Evolutionary conservation across 2,888 invertebrate species (phyloP).

Genomic region (Furcula furcula): DNA sequence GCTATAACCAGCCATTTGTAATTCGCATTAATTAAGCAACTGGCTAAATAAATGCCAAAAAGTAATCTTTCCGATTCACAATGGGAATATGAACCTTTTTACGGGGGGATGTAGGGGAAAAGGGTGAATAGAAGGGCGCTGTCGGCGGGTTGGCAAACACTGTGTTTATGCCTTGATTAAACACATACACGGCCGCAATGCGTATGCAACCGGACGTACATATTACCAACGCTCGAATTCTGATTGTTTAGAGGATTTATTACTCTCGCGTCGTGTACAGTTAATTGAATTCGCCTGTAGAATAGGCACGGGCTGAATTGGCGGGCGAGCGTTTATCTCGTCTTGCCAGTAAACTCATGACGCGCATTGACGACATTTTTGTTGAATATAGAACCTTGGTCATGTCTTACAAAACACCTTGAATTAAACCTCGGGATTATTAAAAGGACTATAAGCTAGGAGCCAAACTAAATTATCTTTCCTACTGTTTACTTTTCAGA

Average conservation of each 20-base stretch:
- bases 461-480: too few relatives aligned
- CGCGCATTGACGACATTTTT: slow-evolving; percentile 47
- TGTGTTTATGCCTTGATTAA: slow-evolving; percentile 78
- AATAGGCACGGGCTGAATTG: slow-evolving; percentile 73
- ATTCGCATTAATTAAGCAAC: slow-evolving; percentile 60
- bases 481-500: too few relatives aligned
- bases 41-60: slow-evolving; percentile 55
- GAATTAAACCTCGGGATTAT: too few relatives aligned
- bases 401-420: too few relatives aligned
- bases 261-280: slow-evolving; percentile 79
- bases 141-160: slow-evolving; percentile 53
- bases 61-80: slow-evolving; percentile 58
- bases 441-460: too few relatives aligned
- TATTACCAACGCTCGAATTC: slow-evolving; percentile 80
- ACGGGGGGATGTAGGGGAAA: slow-evolving; percentile 42
- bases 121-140: slow-evolving; percentile 42
- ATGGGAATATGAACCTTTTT: slow-evolving; percentile 63
- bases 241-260: slow-evolving; percentile 82
- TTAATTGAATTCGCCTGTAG: slow-evolving; percentile 81
- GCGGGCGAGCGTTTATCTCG: slow-evolving; percentile 65
- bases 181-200: slow-evolving; percentile 74
- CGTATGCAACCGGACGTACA: slow-evolving; percentile 78
- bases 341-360: slow-evolving; percentile 61
- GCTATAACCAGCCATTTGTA: slow-evolving; percentile 44
- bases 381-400: slow-evolving; percentile 42